Conservation (phyloP, 2,888 invertebrate species). For the Adineta ricciae region DNA sequence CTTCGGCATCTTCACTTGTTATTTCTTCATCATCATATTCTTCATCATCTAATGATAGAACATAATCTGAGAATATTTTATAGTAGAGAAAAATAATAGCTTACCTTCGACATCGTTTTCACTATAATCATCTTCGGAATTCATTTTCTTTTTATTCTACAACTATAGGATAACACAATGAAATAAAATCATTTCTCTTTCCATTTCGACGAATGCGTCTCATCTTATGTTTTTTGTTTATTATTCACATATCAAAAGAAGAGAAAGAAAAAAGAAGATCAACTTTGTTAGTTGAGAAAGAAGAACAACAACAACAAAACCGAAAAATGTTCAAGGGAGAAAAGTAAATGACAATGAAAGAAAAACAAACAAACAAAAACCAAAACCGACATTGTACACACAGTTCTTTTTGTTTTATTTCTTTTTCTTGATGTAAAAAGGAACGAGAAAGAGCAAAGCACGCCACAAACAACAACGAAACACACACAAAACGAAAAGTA, state of each 20-base stretch:
- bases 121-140: neutral
- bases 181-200: neutral
- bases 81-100: neutral
- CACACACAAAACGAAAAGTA: slow-evolving; percentile 16
- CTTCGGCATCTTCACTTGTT: neutral
- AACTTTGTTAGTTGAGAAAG: neutral
- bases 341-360: neutral
- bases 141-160: neutral
- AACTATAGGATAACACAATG: slow-evolving; percentile 5
- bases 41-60: neutral
- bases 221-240: neutral
- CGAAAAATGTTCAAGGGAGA: neutral
- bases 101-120: neutral
- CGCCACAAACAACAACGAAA: slow-evolving; percentile 11
- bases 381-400: neutral
- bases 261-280: neutral
- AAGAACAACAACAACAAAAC: slow-evolving; percentile 3
- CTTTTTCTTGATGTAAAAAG: slow-evolving; percentile 8
- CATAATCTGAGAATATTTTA: neutral
- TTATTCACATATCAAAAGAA: slow-evolving; percentile 7
- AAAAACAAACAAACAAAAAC: neutral
- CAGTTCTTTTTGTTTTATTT: neutral
- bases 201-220: neutral
- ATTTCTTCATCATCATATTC: neutral
- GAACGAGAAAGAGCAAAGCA: slow-evolving; percentile 10